These are phyloP conservation scores for Pseudopipra pipra DNA, from an alignment of 2,113 vertebrate species.

Conservation along the genomic window DNA sequence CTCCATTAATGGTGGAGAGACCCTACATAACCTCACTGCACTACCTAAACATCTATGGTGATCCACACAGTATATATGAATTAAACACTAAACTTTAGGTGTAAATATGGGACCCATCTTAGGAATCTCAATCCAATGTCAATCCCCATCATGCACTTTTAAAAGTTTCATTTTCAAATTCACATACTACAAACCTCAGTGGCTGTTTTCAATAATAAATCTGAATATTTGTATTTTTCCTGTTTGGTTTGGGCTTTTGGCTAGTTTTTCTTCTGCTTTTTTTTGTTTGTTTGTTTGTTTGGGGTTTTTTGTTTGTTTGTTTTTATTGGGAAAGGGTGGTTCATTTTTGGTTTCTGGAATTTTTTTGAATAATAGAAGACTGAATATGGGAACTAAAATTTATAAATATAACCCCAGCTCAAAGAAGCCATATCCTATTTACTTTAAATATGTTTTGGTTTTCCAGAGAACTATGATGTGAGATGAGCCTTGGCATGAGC, in stretches of 20 bases:
- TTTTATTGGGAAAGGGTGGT: not conserved
- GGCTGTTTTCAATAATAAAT: not conserved
- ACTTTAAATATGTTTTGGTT: not conserved
- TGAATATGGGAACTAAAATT: not conserved
- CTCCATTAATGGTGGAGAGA: not conserved
- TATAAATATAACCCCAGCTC: not conserved
- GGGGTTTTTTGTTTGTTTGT: not conserved
- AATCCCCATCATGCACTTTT: not conserved
- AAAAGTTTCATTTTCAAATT: not conserved
- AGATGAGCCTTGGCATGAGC: not conserved
- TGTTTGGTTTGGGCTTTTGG: not conserved
- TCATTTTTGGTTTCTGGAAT: not conserved
- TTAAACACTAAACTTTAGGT: not conserved
- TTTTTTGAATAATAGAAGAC: not conserved
- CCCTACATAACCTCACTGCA: not conserved
- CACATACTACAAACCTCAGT: not conserved
- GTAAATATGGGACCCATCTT: not conserved
- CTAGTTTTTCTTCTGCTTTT: not conserved
- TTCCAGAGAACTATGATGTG: not conserved
- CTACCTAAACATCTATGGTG: not conserved
- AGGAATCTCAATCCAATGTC: not conserved
- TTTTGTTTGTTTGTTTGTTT: not conserved
- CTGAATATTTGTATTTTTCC: not conserved
- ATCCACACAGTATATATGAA: not conserved
- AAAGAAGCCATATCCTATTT: not conserved